Percentiles rank a stretch among this genome's conserved stretches.
Evolutionary conservation across 2,113 vertebrate species (phyloP).

Genomic region (Tragelaphus strepsiceros): DNA sequence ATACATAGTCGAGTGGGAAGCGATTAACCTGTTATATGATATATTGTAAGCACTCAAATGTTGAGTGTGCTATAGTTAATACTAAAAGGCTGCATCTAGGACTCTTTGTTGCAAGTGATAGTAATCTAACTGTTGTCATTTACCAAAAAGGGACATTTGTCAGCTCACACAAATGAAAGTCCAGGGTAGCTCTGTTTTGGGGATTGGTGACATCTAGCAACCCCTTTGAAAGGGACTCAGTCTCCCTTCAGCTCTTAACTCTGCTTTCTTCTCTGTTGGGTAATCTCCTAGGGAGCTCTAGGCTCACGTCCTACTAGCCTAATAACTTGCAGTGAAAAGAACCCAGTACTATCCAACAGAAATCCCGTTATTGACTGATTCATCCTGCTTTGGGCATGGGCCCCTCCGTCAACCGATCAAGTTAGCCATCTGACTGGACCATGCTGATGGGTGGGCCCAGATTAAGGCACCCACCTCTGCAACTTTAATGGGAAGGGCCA

Average conservation of each 20-base stretch:
- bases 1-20: background rate
- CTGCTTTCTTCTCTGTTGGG: background rate
- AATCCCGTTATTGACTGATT: background rate
- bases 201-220: background rate
- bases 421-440: background rate
- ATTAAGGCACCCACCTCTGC: background rate
- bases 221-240: background rate
- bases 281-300: background rate
- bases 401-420: background rate
- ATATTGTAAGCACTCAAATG: background rate
- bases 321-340: background rate
- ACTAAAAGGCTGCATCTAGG: background rate
- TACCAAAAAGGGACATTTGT: background rate
- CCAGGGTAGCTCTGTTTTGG: background rate
- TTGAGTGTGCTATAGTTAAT: background rate
- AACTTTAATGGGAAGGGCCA: background rate
- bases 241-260: background rate
- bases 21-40: rapidly evolving
- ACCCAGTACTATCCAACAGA: background rate
- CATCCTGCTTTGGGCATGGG: background rate
- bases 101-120: background rate
- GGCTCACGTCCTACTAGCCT: background rate
- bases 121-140: background rate
- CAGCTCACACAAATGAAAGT: background rate
- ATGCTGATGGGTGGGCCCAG: background rate